These are phyloP conservation scores for Plutomurus gul DNA, from an alignment of 1,140 invertebrate genomes.

Conservation along the genomic window DNA sequence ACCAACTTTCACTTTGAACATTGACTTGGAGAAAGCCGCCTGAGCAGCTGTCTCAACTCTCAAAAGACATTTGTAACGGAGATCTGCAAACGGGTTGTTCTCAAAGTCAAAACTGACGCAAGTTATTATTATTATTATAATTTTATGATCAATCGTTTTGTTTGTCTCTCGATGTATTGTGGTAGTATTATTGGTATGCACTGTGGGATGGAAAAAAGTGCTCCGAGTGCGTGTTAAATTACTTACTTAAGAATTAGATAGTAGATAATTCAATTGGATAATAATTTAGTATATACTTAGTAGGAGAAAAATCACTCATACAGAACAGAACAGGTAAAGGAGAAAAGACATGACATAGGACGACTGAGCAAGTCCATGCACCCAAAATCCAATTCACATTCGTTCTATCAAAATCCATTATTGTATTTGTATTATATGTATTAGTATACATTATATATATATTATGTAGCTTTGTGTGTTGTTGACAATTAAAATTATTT, in stretches of 20 bases:
- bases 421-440: slow-evolving; percentile 14
- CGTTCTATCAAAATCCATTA: slow-evolving; percentile 17
- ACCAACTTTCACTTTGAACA: not conserved
- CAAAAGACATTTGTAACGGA: slow-evolving; percentile 20
- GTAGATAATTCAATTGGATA: no score
- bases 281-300: not conserved
- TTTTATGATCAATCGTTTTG: no score
- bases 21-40: not conserved
- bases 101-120: no score
- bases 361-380: not conserved
- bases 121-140: not conserved
- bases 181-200: no score
- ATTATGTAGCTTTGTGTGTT: not conserved
- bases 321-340: slow-evolving; percentile 7
- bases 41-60: not conserved
- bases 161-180: no score
- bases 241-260: no score
- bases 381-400: slow-evolving; percentile 13
- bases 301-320: slow-evolving; percentile 6
- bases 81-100: slow-evolving; percentile 22
- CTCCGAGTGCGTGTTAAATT: no score
- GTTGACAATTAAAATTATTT: not conserved
- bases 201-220: no score
- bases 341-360: slow-evolving; percentile 21
- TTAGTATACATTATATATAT: not conserved